Evolutionary conservation across 2,797 vertebrate genomes (phyloP).

Genomic region (Varecia variegata): DNA sequence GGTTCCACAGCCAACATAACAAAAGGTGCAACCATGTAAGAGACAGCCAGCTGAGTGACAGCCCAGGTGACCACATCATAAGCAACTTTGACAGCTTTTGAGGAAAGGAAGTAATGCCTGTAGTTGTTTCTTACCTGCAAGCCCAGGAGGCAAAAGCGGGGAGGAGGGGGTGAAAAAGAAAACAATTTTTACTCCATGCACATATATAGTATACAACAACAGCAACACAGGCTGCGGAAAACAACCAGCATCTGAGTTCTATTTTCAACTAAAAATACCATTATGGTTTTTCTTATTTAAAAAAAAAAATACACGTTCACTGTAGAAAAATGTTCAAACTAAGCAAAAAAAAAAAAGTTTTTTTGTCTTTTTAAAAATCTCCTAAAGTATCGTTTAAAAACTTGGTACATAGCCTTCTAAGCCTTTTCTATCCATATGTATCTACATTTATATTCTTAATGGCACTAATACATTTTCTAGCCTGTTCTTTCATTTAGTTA

Average conservation of each 20-base stretch:
- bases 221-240: not conserved
- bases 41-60: constrained; percentile 92
- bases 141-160: not conserved
- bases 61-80: constrained; percentile 93
- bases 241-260: not conserved
- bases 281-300: not conserved
- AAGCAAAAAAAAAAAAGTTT: not conserved
- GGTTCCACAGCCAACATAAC: constrained; percentile 92
- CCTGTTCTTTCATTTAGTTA: not conserved
- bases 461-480: not conserved
- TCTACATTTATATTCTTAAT: not conserved
- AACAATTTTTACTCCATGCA: not conserved
- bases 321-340: constrained; percentile 1
- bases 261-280: not conserved
- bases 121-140: constrained; percentile 90
- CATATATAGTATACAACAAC: not conserved
- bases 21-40: constrained; percentile 94
- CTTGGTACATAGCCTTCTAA: not conserved
- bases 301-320: not conserved
- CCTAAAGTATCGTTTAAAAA: constrained; percentile 10
- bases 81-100: constrained; percentile 83
- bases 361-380: not conserved
- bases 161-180: not conserved
- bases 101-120: constrained; percentile 89
- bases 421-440: not conserved